Evolutionary conservation across 37 sponge, comb jelly and placozoan species (phyloP), one percentile per base, ranked within the genome.

Genomic region (Chondrosia reniformis): DNA sequence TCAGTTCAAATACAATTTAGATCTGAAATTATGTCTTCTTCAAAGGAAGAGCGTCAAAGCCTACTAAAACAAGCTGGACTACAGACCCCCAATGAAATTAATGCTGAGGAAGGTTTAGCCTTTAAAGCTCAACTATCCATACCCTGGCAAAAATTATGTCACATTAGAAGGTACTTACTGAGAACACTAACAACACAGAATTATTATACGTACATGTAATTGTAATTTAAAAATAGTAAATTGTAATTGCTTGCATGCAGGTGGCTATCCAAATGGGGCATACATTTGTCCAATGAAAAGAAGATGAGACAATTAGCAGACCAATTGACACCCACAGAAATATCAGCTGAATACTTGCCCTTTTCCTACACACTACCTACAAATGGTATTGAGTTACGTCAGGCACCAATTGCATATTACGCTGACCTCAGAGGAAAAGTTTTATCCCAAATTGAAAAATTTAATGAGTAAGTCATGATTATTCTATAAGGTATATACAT

Each of bases 371-470:
- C 43, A 9, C 22, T 30, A 12, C 46, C 40, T 13, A n/a, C n/a
- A n/a, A 37, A 56, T 59, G 75, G 75, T 34, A 76, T 56, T 63
- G 67, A 75, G 27, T 55, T 73, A n/a, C 7, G 41, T 6, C 66
- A 75, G 32, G 77, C 56, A 37, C 77, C 84, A 33, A 56, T 76
- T 46, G 84, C 31, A 3, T 83, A 76, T 28, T n/a, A n/a, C n/a
- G n/a, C n/a, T n/a, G n/a, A n/a, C n/a, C n/a, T n/a, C n/a, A n/a
- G n/a, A n/a, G n/a, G n/a, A n/a, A n/a, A n/a, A n/a, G n/a, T n/a
- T n/a, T n/a, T n/a, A n/a, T n/a, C n/a, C n/a, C n/a, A n/a, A n/a
- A n/a, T n/a, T n/a, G n/a, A n/a, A n/a, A n/a, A n/a, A n/a, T n/a
- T n/a, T n/a, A n/a, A n/a, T n/a, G n/a, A n/a, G n/a, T n/a, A n/a